phyloP scores from a whole-genome alignment of 2,888 invertebrate species.

The Drosophila nr. medialis region DNA sequence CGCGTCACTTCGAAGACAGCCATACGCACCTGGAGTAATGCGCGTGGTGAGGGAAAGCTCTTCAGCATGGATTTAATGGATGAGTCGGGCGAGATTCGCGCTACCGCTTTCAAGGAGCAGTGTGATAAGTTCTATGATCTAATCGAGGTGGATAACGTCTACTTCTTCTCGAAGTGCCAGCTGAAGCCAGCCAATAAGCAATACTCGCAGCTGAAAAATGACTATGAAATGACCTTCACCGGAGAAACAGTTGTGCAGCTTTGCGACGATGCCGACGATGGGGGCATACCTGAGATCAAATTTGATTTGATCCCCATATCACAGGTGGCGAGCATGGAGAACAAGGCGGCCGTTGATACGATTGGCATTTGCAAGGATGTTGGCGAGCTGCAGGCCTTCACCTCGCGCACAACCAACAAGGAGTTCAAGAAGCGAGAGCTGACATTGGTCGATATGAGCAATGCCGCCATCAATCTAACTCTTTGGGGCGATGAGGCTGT shows the following conservation, averaged over 20 bases:
- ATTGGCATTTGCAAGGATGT: constrained; percentile 93
- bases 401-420: constrained; percentile 90
- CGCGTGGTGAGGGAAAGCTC: constrained; percentile 95
- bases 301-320: constrained; percentile 92
- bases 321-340: constrained; percentile 88
- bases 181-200: constrained; percentile 98
- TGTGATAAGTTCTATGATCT: constrained; percentile 95
- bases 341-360: constrained; percentile 91
- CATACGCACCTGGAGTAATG: constrained; percentile 95
- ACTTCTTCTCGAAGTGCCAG: constrained; percentile 92
- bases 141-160: constrained; percentile 95
- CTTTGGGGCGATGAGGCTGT: constrained; percentile 97
- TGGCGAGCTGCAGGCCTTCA: constrained; percentile 90
- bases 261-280: constrained; percentile 86
- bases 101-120: constrained; percentile 94
- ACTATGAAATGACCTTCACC: constrained; percentile 97
- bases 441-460: constrained; percentile 93
- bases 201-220: constrained; percentile 93
- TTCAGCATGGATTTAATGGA: constrained; percentile 97
- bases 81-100: constrained; percentile 96
- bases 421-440: constrained; percentile 96
- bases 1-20: constrained; percentile 93
- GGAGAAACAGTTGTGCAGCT: constrained; percentile 89
- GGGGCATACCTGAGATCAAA: constrained; percentile 90
- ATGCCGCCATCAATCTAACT: constrained; percentile 91